These are phyloP conservation scores for Agrotis puta DNA, from an alignment of 2,888 invertebrate species.

Conservation along the genomic window DNA sequence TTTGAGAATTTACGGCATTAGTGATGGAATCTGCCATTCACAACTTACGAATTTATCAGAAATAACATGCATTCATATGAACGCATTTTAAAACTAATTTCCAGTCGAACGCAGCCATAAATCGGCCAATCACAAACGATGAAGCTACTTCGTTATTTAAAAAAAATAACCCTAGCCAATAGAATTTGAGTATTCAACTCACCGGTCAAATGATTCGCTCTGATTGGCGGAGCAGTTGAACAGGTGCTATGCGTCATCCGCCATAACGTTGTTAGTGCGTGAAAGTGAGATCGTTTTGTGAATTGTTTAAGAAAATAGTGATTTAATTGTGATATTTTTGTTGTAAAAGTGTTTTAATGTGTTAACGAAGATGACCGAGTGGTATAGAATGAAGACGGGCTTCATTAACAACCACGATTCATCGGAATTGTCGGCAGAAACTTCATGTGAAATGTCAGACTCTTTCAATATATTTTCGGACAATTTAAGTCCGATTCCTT, in stretches of 20 bases:
- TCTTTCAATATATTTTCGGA: slow-evolving; percentile 91
- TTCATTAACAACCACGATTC: slow-evolving; percentile 84
- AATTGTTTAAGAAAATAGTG: slow-evolving; percentile 72
- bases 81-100: slow-evolving; percentile 15
- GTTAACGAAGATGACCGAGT: slow-evolving; percentile 85
- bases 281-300: slow-evolving; percentile 84
- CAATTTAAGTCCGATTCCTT: slow-evolving; percentile 91
- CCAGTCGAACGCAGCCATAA: slow-evolving; percentile 69
- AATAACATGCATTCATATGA: slow-evolving; percentile 5
- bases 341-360: slow-evolving; percentile 78
- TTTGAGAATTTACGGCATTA: too few relatives aligned
- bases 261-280: slow-evolving; percentile 86
- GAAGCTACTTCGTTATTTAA: slow-evolving; percentile 71
- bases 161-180: slow-evolving; percentile 81
- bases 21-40: too few relatives aligned
- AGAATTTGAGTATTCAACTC: slow-evolving; percentile 76
- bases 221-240: slow-evolving; percentile 81
- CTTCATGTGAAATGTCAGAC: slow-evolving; percentile 92
- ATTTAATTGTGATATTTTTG: slow-evolving; percentile 76
- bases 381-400: slow-evolving; percentile 86
- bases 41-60: too few relatives aligned
- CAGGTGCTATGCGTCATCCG: slow-evolving; percentile 91
- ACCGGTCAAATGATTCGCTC: slow-evolving; percentile 82
- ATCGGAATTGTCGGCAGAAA: slow-evolving; percentile 91
- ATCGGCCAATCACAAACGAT: slow-evolving; percentile 61